Base-by-base conservation (phyloP, 2,113 vertebrate species). In the Anarhynchus alexandrinus region DNA sequence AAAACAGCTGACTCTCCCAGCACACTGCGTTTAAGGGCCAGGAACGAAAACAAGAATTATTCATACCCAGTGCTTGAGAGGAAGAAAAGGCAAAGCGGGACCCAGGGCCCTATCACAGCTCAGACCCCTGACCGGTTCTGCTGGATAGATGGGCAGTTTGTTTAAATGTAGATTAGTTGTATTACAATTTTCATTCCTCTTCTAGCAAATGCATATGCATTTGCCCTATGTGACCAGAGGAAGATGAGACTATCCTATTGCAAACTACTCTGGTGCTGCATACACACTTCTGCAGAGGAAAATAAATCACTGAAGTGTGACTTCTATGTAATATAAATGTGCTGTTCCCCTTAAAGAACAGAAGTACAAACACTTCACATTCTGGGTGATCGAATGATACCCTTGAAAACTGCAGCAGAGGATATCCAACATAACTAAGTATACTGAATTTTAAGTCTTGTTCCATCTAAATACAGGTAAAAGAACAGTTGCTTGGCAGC, bases 261-360 rank as follows among this genome's bases (percentile, higher is more conserved):
- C 95, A 96, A 92, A 97, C 81, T 94, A 94, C 94, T 95, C 93
- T 94, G 70, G 77, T 84, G 73, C 91, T 85, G 88, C 52, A 34
- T 54, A 34, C 61, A 79, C 62, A 73, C 40, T 94, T 83, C 88
- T 93, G 80, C 88, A 89, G 86, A 86, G 81, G 86, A 94, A 95
- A 96, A 95, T 94, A 96, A 94, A 97, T 97, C 96, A 91, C 83
- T 76, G 54, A 65, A 94, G 88, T 85, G 77, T 92, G 86, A 94
- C 95, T 97, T 94, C 77, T 45, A 11, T 64, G 81, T 91, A 94
- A 97, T 96, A 94, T 34, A 95, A 95, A 96, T 94, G 95, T 70
- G 83, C 70, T 96, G 65, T 49, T 97, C 89, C 49, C 58, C 86
- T 96, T 85, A 96, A 94, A 97, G 89, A 97, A 87, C 83, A 95